These are phyloP conservation scores for Protomyctophum bolini DNA, from an alignment of 2,113 vertebrate genomes.

Conservation along the genomic window DNA sequence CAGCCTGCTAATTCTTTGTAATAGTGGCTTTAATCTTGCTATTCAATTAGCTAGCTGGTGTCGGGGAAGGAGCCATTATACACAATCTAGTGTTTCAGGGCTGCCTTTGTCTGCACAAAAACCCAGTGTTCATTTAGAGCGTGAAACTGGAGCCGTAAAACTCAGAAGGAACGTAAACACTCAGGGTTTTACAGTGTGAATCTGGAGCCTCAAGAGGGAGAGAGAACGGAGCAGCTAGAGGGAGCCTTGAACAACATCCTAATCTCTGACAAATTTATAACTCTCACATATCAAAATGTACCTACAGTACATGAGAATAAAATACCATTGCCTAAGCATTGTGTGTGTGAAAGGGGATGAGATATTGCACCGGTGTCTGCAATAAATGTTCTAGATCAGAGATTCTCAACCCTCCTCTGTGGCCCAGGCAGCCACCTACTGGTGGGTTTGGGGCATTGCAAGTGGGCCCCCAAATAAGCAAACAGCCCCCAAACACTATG, in stretches of 20 bases:
- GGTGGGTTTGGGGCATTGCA: background rate
- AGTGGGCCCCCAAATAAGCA: background rate
- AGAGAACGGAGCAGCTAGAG: background rate
- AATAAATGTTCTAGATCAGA: no score
- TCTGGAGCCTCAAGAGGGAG: background rate
- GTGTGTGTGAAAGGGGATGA: no score
- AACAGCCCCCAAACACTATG: background rate
- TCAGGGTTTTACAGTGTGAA: background rate
- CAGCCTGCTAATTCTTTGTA: slow-evolving; percentile 6
- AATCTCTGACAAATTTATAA: slow-evolving; percentile 3
- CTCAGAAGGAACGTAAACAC: no score
- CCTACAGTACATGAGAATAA: no score
- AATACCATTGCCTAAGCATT: no score
- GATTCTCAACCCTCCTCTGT: no score
- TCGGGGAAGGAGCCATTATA: background rate
- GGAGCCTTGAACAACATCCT: background rate
- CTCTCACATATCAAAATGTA: slow-evolving; percentile 1
- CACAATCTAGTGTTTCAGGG: background rate
- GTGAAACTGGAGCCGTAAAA: no score
- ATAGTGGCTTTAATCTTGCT: slow-evolving; percentile 6
- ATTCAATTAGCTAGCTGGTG: background rate
- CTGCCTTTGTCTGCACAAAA: background rate
- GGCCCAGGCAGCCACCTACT: background rate
- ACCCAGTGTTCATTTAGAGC: no score
- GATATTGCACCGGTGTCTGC: no score